Percentiles rank a stretch among this genome's conserved stretches.
Evolutionary conservation across 2,888 invertebrate species (phyloP).

Genomic region (Deilephila elpenor): DNA sequence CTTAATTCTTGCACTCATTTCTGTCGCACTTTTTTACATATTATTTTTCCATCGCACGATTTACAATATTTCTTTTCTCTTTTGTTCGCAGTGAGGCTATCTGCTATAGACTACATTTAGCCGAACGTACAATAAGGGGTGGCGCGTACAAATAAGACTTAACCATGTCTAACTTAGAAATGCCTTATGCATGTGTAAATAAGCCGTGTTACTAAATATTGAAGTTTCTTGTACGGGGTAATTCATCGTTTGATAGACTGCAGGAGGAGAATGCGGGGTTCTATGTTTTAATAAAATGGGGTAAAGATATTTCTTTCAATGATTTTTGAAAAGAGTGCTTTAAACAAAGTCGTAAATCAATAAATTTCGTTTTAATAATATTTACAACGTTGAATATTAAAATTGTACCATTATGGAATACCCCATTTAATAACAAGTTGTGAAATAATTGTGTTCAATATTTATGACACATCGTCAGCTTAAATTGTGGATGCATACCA

Average conservation of each 20-base stretch:
- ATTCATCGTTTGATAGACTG: neutral
- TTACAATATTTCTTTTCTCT: constrained; percentile 4
- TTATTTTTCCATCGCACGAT: neutral
- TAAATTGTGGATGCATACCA: too few relatives aligned
- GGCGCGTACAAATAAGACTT: constrained; percentile 22
- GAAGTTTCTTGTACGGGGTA: constrained; percentile 14
- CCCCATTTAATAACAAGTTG: too few relatives aligned
- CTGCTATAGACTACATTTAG: constrained; percentile 26
- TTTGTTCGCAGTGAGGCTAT: constrained; percentile 19
- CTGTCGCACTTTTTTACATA: constrained; percentile 1
- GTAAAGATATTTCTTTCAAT: too few relatives aligned
- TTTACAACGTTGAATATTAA: too few relatives aligned
- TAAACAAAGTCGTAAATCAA: too few relatives aligned
- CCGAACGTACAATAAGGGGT: constrained; percentile 12
- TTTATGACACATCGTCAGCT: too few relatives aligned
- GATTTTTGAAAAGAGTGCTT: too few relatives aligned
- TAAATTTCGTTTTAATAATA: too few relatives aligned
- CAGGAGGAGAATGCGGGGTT: too few relatives aligned
- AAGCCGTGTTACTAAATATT: neutral
- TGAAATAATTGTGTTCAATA: too few relatives aligned
- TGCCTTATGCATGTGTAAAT: constrained; percentile 24
- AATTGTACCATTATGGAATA: too few relatives aligned
- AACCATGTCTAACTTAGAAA: constrained; percentile 6
- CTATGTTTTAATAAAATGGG: neutral
- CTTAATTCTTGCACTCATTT: neutral